Percentiles rank a stretch among this genome's conserved stretches.
Evolutionary conservation across 2,888 invertebrate genomes (phyloP).

Genomic region (Thelaira solivaga): DNA sequence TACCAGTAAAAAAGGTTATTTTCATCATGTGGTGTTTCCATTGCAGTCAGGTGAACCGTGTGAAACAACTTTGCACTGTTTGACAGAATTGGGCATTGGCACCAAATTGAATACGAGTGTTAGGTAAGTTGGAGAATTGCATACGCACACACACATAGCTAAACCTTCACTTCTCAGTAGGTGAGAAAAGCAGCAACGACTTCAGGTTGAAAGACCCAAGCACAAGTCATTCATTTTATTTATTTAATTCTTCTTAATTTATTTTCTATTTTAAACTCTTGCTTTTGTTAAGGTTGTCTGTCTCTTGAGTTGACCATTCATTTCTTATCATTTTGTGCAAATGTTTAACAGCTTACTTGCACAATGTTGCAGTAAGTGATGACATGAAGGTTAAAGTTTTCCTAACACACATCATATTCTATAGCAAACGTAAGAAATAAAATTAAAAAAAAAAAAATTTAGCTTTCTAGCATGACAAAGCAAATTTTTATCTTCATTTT

Average conservation of each 20-base stretch:
- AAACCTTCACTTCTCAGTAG: not conserved
- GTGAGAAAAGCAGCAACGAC: not conserved
- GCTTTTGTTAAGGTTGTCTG: constrained; percentile 37
- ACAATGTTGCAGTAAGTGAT: constrained; percentile 20
- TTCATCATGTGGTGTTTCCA: constrained; percentile 84
- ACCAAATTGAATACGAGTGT: constrained; percentile 84
- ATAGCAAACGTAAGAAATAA: too few relatives aligned
- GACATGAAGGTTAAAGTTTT: constrained; percentile 41
- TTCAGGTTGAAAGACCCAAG: constrained; percentile 26
- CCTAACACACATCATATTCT: not conserved
- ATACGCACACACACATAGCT: too few relatives aligned
- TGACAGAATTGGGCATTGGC: constrained; percentile 85
- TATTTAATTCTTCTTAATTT: not conserved
- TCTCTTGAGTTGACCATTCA: constrained; percentile 48
- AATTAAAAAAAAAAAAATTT: not conserved
- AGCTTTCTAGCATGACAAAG: constrained; percentile 16
- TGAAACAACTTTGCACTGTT: constrained; percentile 85
- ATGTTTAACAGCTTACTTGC: constrained; percentile 18
- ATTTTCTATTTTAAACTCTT: constrained; percentile 6
- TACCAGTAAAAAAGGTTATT: constrained; percentile 82
- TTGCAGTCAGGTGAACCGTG: constrained; percentile 83
- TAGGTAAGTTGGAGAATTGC: constrained; percentile 78
- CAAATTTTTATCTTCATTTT: not conserved
- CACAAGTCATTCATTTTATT: constrained; percentile 52
- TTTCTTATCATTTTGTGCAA: constrained; percentile 44